phyloP scores from a whole-genome alignment of 2,888 invertebrate species.

The Drosophila atripex region DNA sequence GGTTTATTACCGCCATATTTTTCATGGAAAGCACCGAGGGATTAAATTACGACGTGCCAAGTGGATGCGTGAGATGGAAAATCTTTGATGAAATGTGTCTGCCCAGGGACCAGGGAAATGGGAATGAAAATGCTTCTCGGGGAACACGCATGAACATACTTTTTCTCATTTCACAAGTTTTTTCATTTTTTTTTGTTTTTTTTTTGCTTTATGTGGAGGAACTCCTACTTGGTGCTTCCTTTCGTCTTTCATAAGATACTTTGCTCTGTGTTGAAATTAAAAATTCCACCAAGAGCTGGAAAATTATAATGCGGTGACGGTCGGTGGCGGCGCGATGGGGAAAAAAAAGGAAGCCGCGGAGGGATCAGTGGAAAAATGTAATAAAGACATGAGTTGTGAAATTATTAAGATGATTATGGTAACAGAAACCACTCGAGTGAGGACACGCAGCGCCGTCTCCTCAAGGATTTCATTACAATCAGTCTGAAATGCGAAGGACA shows the following conservation, averaged over 20 bases:
- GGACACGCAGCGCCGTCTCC: conserved; percentile 9
- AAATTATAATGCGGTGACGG: conserved; percentile 63
- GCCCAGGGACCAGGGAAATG: conserved; percentile 16
- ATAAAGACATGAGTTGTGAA: conserved; percentile 76
- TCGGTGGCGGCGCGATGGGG: conserved; percentile 32
- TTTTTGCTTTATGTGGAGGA: not conserved
- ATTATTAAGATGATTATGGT: conserved; percentile 77
- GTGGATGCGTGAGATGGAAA: conserved; percentile 46
- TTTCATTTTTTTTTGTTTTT: conserved; percentile 26
- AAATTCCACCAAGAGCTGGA: conserved; percentile 66
- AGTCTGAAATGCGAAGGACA: conserved; percentile 28
- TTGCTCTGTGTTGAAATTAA: conserved; percentile 66
- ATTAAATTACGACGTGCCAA: conserved; percentile 65
- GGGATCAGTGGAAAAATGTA: conserved; percentile 55
- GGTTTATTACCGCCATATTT: conserved; percentile 47
- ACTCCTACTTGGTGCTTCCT: not conserved
- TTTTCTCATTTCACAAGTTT: conserved; percentile 38
- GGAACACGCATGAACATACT: conserved; percentile 70
- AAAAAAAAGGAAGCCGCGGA: not conserved
- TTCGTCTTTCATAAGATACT: conserved; percentile 56
- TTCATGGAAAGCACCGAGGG: conserved; percentile 48
- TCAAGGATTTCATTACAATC: conserved; percentile 11
- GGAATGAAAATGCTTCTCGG: conserved; percentile 41
- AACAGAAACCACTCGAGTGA: conserved; percentile 42
- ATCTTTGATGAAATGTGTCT: conserved; percentile 71